Evolutionary conservation across 2,888 invertebrate species (phyloP).

Genomic region (Julus scanicus): DNA sequence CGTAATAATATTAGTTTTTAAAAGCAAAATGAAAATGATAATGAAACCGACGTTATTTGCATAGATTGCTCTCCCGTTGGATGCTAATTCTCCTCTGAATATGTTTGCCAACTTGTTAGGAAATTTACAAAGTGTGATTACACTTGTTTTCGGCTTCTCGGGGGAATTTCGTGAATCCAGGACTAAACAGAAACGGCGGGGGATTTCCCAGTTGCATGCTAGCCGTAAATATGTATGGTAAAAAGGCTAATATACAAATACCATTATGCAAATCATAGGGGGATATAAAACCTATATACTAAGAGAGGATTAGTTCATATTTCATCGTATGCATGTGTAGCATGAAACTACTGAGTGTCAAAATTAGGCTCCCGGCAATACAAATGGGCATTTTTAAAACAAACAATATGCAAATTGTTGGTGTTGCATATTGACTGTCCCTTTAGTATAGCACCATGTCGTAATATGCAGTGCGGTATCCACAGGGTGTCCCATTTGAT

Average conservation of each 20-base stretch:
- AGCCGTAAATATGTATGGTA: constrained; percentile 35
- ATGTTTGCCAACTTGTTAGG: constrained; percentile 26
- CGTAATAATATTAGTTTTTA: neutral
- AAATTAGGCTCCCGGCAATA: constrained; percentile 45
- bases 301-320: constrained; percentile 24
- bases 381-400: constrained; percentile 3
- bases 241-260: constrained; percentile 44
- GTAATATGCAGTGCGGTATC: neutral
- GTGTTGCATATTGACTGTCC: neutral
- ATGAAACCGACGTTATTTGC: neutral
- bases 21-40: constrained; percentile 3
- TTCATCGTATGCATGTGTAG: constrained; percentile 9
- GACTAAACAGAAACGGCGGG: constrained; percentile 36
- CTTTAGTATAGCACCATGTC: neutral
- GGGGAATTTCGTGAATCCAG: constrained; percentile 35
- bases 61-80: neutral
- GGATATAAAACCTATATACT: neutral
- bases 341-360: neutral
- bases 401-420: constrained; percentile 22
- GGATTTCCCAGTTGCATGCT: constrained; percentile 15
- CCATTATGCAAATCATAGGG: constrained; percentile 25
- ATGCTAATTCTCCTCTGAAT: constrained; percentile 19
- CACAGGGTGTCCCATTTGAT: neutral
- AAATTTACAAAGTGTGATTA: constrained; percentile 37
- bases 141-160: constrained; percentile 38